Conservation (phyloP, 2,888 invertebrate species). For the Apodemia hepburni region DNA sequence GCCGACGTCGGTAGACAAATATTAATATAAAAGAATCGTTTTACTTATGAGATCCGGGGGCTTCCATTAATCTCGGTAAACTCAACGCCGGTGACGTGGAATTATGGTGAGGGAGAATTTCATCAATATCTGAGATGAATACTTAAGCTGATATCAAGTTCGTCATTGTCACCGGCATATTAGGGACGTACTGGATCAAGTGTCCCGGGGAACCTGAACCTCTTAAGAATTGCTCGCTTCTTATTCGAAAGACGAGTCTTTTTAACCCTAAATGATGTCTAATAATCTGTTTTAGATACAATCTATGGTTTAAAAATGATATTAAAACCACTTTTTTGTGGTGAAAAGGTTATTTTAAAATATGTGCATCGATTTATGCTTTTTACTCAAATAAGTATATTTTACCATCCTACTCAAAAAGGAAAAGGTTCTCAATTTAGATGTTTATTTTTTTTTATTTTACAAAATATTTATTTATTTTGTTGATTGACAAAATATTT, state of each 20-base stretch:
- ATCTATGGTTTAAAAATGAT: too few species aligned
- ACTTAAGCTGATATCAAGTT: conserved; percentile 19
- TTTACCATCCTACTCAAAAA: too few species aligned
- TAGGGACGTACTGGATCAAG: conserved; percentile 16
- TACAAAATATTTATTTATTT: too few species aligned
- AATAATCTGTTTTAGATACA: too few species aligned
- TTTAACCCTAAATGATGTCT: background rate
- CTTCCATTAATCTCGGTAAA: conserved; percentile 32
- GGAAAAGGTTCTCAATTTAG: too few species aligned
- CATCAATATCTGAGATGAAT: conserved; percentile 17
- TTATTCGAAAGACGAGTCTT: conserved; percentile 7
- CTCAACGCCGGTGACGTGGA: conserved; percentile 18
- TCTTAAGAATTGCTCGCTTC: background rate
- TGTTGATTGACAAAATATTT: too few species aligned
- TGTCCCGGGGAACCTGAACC: conserved; percentile 11
- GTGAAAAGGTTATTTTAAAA: too few species aligned
- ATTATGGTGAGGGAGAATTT: conserved; percentile 11
- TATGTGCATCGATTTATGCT: too few species aligned
- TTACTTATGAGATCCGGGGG: conserved; percentile 17
- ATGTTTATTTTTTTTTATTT: too few species aligned
- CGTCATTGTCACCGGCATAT: conserved; percentile 16
- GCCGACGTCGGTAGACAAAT: conserved; percentile 12
- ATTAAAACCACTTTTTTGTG: too few species aligned
- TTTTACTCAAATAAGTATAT: too few species aligned
- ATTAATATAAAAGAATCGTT: conserved; percentile 15